Evolutionary conservation across 2,797 vertebrate genomes (phyloP).

Genomic region (Sebastes umbrosus): DNA sequence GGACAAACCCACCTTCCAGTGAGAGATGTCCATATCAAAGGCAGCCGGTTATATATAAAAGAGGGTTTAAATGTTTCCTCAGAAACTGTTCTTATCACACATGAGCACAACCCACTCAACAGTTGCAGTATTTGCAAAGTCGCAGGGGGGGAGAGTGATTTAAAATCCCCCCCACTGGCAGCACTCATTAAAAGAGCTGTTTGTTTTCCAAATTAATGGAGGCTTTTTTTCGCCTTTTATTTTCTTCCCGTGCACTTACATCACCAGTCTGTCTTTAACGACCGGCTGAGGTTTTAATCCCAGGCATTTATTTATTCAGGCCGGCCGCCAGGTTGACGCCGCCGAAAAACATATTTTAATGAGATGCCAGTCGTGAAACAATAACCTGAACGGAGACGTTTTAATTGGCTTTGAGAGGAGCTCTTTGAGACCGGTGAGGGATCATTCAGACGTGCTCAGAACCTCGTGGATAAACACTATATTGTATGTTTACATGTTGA

Average conservation of each 20-base stretch:
- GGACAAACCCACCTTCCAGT: background rate
- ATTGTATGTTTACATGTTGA: background rate
- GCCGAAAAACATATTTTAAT: conserved; percentile 62
- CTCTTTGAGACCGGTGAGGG: conserved; percentile 24
- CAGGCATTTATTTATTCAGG: conserved; percentile 56
- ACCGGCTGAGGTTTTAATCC: conserved; percentile 64
- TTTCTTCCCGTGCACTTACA: conserved; percentile 42
- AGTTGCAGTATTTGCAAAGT: conserved; percentile 24
- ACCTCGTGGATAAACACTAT: background rate
- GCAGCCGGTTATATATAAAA: background rate
- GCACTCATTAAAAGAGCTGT: conserved; percentile 50
- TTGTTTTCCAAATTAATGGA: conserved; percentile 64
- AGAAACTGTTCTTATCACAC: conserved; percentile 37
- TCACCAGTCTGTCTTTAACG: conserved; percentile 44
- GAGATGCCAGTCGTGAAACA: conserved; percentile 43
- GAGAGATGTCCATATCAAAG: background rate
- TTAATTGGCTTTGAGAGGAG: conserved; percentile 57
- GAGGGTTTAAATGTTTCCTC: conserved; percentile 18
- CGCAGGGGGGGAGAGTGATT: conserved; percentile 42
- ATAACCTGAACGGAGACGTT: conserved; percentile 43
- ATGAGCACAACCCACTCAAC: conserved; percentile 37
- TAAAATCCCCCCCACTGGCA: conserved; percentile 36
- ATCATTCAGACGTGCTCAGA: conserved; percentile 16
- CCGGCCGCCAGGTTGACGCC: conserved; percentile 40
- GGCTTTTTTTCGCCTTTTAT: conserved; percentile 30